Conservation (phyloP, 2,888 invertebrate species). For the Troides aeacus region DNA sequence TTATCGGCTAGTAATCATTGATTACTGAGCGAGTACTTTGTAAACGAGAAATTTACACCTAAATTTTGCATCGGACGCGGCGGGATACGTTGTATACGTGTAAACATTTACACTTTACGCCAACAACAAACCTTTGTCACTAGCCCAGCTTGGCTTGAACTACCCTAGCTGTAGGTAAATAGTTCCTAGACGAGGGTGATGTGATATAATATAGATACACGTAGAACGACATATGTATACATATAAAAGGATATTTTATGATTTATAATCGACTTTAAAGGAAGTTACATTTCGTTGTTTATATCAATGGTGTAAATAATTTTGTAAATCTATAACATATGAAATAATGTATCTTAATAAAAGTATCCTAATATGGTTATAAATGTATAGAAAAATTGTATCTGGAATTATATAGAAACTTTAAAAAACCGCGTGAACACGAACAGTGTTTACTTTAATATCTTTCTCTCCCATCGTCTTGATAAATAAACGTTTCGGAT, state of each 20-base stretch:
- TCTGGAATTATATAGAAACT: neutral
- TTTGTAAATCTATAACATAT: too few species aligned
- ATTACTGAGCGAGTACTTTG: neutral
- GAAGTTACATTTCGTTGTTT: too few species aligned
- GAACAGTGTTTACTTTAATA: constrained; percentile 22
- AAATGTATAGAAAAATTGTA: neutral
- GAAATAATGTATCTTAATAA: too few species aligned
- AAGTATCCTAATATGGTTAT: neutral
- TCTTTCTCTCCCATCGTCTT: constrained; percentile 25
- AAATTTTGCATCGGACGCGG: neutral
- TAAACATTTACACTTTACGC: constrained; percentile 22
- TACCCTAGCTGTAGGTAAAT: constrained; percentile 26
- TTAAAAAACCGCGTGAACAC: constrained; percentile 4
- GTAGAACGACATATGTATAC: neutral
- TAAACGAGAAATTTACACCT: neutral
- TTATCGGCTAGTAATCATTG: neutral
- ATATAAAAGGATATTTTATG: neutral
- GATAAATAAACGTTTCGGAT: constrained; percentile 28
- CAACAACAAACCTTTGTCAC: constrained; percentile 22
- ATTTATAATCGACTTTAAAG: too few species aligned
- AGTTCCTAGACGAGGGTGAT: constrained; percentile 26
- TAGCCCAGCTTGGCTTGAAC: constrained; percentile 22
- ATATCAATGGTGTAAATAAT: too few species aligned
- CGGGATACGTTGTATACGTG: constrained; percentile 13
- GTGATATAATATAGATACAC: constrained; percentile 9